Conservation (phyloP, 2,113 vertebrate genomes). For the Carassius carassius region DNA sequence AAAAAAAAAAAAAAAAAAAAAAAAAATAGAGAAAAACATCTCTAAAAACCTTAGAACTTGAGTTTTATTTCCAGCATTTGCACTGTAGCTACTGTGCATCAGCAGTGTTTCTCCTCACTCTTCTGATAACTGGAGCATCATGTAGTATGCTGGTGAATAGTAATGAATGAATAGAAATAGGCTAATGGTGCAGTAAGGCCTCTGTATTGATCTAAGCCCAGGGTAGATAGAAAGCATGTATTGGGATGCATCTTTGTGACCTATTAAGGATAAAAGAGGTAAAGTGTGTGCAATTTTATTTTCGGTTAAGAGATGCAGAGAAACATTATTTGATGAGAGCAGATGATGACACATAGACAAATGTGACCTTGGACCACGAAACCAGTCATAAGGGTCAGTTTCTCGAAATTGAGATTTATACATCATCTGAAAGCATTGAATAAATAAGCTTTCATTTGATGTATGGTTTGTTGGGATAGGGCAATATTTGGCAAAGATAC, state of each 20-base stretch:
- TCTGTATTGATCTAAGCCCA: constrained; percentile 22
- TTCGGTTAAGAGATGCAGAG: not conserved
- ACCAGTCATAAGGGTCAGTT: too few species aligned
- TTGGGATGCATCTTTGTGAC: not conserved
- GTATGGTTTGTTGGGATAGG: too few species aligned
- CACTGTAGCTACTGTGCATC: not conserved
- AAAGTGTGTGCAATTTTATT: constrained; percentile 7
- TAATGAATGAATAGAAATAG: constrained; percentile 40
- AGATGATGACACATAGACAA: not conserved
- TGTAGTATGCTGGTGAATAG: constrained; percentile 20
- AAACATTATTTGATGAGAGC: not conserved
- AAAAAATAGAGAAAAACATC: not conserved
- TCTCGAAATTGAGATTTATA: too few species aligned
- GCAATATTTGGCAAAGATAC: too few species aligned
- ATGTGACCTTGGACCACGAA: too few species aligned
- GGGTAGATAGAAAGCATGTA: constrained; percentile 6
- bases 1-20: not conserved
- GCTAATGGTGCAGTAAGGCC: constrained; percentile 10
- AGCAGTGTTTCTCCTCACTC: not conserved
- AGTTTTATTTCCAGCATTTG: not conserved
- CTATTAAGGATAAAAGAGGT: constrained; percentile 3
- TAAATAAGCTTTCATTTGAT: too few species aligned
- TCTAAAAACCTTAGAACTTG: not conserved
- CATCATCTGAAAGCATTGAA: too few species aligned
- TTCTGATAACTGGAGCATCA: constrained; percentile 17